Percentiles rank a stretch among this genome's conserved stretches.
Evolutionary conservation across 2,888 invertebrate species (phyloP).

Genomic region (Epinotia demarniana): DNA sequence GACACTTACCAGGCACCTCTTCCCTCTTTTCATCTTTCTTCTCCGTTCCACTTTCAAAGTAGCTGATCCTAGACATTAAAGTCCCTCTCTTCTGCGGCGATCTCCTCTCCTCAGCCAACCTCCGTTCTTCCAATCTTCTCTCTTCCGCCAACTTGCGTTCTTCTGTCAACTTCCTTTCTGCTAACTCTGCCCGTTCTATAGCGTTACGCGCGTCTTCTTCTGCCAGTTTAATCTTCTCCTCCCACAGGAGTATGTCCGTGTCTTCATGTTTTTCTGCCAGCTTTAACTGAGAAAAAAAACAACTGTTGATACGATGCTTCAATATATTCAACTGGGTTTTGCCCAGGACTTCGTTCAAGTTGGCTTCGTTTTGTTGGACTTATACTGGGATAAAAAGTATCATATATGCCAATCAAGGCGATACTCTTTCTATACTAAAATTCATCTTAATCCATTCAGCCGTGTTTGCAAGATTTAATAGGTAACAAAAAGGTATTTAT

Average conservation of each 20-base stretch:
- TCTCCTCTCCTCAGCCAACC: slow-evolving; percentile 55
- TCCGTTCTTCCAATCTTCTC: slow-evolving; percentile 56
- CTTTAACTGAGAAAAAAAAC: slow-evolving; percentile 72
- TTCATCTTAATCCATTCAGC: too few relatives aligned
- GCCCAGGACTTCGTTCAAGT: too few relatives aligned
- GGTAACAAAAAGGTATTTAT: too few relatives aligned
- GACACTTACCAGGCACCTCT: slow-evolving; percentile 48
- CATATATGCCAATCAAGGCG: too few relatives aligned
- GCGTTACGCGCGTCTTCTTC: slow-evolving; percentile 88
- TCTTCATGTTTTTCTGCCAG: slow-evolving; percentile 87
- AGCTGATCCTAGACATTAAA: slow-evolving; percentile 75
- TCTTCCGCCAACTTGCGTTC: slow-evolving; percentile 70
- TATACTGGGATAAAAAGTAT: too few relatives aligned
- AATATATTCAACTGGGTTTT: too few relatives aligned
- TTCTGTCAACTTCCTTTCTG: slow-evolving; percentile 60
- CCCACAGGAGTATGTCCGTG: slow-evolving; percentile 87
- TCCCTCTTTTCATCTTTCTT: slow-evolving; percentile 49
- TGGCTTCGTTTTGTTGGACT: too few relatives aligned
- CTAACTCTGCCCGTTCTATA: slow-evolving; percentile 84
- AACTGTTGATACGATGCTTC: not conserved
- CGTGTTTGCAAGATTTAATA: too few relatives aligned
- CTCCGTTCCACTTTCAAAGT: slow-evolving; percentile 71
- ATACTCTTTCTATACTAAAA: too few relatives aligned
- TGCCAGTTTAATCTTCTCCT: slow-evolving; percentile 87
- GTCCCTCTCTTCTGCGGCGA: slow-evolving; percentile 55